Percentiles rank a stretch among this genome's conserved stretches.
These are phyloP conservation scores for Salminus brasiliensis DNA, from an alignment of 2,113 vertebrate genomes.

Conservation along the genomic window DNA sequence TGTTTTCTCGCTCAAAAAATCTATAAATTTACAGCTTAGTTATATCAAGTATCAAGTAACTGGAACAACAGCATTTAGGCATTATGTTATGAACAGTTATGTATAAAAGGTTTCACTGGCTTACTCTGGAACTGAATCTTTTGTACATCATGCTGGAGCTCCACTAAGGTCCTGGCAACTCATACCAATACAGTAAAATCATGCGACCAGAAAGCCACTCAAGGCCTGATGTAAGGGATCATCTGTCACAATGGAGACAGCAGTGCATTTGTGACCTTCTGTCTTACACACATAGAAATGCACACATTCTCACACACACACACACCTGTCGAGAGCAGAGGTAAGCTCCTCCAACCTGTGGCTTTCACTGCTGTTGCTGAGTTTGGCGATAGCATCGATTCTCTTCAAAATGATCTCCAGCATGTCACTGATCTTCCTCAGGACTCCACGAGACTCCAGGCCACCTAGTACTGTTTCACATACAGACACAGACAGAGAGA, in stretches of 20 bases:
- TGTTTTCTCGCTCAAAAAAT: too few relatives aligned
- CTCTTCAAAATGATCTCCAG: conserved; percentile 93
- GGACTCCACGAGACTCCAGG: conserved; percentile 87
- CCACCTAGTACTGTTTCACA: conserved; percentile 80
- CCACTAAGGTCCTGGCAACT: background rate
- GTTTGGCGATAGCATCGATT: conserved; percentile 87
- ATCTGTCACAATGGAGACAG: conserved; percentile 67
- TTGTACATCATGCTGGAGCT: background rate
- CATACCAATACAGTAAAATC: conserved; percentile 3
- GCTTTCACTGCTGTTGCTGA: conserved; percentile 84
- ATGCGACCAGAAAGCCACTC: conserved; percentile 39
- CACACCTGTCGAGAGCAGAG: conserved; percentile 84
- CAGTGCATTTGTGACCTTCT: background rate
- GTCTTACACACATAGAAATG: background rate
- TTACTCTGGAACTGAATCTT: background rate
- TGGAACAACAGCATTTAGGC: too few relatives aligned
- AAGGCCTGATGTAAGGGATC: conserved; percentile 47
- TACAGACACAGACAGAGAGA: background rate
- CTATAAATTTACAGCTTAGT: too few relatives aligned
- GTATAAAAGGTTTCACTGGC: too few relatives aligned
- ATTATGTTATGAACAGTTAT: too few relatives aligned
- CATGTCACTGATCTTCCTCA: conserved; percentile 94
- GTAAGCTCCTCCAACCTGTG: conserved; percentile 80
- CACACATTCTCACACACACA: background rate
- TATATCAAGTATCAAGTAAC: too few relatives aligned